Evolutionary conservation across 2,888 invertebrate species (phyloP), one percentile per base, ranked within the genome.

Genomic region (Halictus quadricinctus): DNA sequence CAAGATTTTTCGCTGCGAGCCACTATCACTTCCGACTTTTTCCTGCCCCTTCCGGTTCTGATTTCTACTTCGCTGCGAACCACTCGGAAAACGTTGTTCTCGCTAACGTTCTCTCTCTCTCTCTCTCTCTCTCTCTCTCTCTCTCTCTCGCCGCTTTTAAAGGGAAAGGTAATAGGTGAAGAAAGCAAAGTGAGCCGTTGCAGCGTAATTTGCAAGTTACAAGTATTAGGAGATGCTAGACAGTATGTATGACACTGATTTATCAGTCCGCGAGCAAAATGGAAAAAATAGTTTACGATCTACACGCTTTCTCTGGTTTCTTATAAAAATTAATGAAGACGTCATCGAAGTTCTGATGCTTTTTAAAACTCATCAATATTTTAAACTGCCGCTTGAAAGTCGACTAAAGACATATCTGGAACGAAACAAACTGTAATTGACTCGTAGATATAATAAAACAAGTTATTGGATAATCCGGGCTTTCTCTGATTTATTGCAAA

Each of bases 31-130:
- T 91, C 91, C 92, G 89, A 90, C 87, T 90, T 86, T 89, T 88
- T 88, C 88, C 91, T 88, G 88, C 91, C 82, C 83, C 88, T 89
- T 91, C 90, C 92, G 90, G 90, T 91, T 82, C 88, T 82, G 91
- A 91, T 92, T 92, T 92, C 91, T 92, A 92, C 90, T 92, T 91
- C 91, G 88, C 88, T 88, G 87, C 84, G 76, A 86, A 84, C 80
- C 43, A 86, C 77, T 76, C 64, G 80, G 83, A 83, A 87, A 81
- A 76, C 81, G 88, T 87, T 87, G 87, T 91, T 85, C 81, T 73
- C 69, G 76, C 66, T 73, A 60, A 58, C 76, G 81, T 79, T 85
- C 86, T 58, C 54, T 70, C 75, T 72, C 76, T 29, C 29, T 29
- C 29, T 29, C 29, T 29, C 29, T 29, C 29, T 29, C 29, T 29